Conservation (phyloP, 1,140 invertebrate species). For the Hypothenemus hampei region DNA sequence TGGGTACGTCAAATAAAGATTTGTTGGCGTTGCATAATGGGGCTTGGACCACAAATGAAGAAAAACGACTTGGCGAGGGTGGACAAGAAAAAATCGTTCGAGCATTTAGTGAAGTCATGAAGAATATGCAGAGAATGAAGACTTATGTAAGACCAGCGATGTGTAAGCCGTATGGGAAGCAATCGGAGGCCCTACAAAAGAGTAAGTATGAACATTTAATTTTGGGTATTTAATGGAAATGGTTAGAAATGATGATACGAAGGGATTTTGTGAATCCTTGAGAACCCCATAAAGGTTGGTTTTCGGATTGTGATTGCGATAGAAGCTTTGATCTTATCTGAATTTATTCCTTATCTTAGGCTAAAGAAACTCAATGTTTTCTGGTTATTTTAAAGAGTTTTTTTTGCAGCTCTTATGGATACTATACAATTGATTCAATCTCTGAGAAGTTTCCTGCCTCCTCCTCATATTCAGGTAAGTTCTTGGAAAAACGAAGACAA, state of each 20-base stretch:
- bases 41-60: constrained; percentile 51
- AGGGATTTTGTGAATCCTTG: constrained; percentile 37
- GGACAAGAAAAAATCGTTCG: constrained; percentile 76
- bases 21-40: constrained; percentile 65
- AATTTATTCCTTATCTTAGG: too few relatives aligned
- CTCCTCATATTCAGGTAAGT: constrained; percentile 78
- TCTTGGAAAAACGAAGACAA: constrained; percentile 85
- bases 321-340: constrained; percentile 44
- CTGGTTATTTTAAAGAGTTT: not conserved
- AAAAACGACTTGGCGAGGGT: constrained; percentile 45
- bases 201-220: constrained; percentile 52
- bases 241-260: constrained; percentile 34
- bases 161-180: constrained; percentile 85
- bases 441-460: constrained; percentile 72
- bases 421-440: constrained; percentile 81
- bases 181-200: constrained; percentile 81
- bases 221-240: not conserved
- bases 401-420: constrained; percentile 66
- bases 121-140: constrained; percentile 80
- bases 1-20: constrained; percentile 58
- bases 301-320: constrained; percentile 36
- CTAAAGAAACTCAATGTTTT: not conserved
- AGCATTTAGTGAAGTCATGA: constrained; percentile 76
- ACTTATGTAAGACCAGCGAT: constrained; percentile 76
- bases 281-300: constrained; percentile 35